Conservation (phyloP, 2,797 vertebrate species). For the Pseudomugil gertrudae region DNA sequence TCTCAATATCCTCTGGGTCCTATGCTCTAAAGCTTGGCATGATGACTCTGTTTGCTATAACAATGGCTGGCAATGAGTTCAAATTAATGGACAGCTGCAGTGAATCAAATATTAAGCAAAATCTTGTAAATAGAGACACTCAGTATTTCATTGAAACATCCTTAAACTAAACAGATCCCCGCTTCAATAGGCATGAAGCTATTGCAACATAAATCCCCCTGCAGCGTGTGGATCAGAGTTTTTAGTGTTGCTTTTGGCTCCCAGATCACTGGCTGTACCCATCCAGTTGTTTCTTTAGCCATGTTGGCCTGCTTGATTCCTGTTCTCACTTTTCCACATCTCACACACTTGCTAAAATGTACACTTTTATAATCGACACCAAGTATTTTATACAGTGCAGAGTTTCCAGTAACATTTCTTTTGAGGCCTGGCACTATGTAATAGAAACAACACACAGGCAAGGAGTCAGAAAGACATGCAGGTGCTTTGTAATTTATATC, state of each 20-base stretch:
- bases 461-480: background rate
- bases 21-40: no score
- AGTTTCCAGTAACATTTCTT: background rate
- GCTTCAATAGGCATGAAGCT: no score
- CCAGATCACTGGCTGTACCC: background rate
- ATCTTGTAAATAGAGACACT: no score
- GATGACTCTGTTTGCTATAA: no score
- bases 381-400: background rate
- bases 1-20: no score
- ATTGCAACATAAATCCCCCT: background rate
- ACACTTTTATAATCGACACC: conserved; percentile 9
- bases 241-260: background rate
- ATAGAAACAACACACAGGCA: background rate
- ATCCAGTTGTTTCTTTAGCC: background rate
- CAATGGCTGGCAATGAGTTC: no score
- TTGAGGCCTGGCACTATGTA: background rate
- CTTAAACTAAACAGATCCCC: background rate
- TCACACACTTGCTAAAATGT: conserved; percentile 12
- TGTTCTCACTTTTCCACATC: conserved; percentile 11
- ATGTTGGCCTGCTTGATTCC: conserved; percentile 44
- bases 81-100: no score
- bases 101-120: no score
- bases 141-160: no score
- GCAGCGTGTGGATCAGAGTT: background rate
- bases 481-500: background rate